Evolutionary conservation across 2,797 vertebrate genomes (phyloP).

Genomic region (Labroides dimidiatus): DNA sequence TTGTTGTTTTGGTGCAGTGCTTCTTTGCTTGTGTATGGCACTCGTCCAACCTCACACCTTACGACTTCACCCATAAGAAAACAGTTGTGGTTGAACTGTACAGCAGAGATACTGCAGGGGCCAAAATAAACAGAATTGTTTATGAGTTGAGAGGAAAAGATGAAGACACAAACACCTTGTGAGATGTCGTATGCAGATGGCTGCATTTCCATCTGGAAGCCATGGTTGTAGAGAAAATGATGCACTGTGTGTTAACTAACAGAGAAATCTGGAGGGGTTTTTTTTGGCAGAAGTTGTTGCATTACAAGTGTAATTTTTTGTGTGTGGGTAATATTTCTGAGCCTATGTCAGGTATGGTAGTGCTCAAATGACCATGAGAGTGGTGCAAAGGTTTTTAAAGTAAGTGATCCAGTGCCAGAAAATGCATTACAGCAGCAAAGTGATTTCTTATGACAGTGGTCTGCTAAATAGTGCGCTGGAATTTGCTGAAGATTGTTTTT

Average conservation of each 20-base stretch:
- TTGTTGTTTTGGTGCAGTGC: conserved; percentile 34
- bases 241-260: conserved; percentile 51
- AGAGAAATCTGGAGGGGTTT: conserved; percentile 10
- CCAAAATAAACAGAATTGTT: conserved; percentile 68
- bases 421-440: conserved; percentile 34
- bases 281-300: background rate
- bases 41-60: conserved; percentile 34
- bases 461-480: conserved; percentile 57
- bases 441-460: conserved; percentile 66
- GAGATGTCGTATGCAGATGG: conserved; percentile 67
- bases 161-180: conserved; percentile 64
- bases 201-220: conserved; percentile 55
- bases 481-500: conserved; percentile 74
- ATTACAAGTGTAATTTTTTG: background rate
- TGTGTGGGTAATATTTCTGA: background rate
- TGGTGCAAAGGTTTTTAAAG: conserved; percentile 12
- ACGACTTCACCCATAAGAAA: conserved; percentile 38
- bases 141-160: conserved; percentile 64
- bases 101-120: conserved; percentile 34
- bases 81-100: conserved; percentile 23
- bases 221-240: conserved; percentile 45
- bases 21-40: conserved; percentile 26
- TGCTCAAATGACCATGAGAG: background rate
- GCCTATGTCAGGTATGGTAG: conserved; percentile 3
- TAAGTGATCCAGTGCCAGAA: conserved; percentile 30